Base-by-base conservation (phyloP, 2,888 invertebrate species). In the Cistogaster globosa region DNA sequence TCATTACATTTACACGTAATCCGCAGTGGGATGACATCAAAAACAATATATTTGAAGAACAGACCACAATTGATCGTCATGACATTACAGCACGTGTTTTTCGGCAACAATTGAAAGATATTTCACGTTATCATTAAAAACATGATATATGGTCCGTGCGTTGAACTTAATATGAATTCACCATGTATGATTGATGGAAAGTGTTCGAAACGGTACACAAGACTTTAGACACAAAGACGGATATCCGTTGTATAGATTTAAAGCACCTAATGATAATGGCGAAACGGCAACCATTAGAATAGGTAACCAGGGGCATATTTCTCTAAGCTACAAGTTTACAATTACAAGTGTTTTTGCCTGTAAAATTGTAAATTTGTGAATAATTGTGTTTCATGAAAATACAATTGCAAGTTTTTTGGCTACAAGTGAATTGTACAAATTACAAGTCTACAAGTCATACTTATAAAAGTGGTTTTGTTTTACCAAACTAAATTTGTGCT, bases 1-100 rank as follows among this genome's bases (percentile, higher is more conserved):
- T 87, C 36, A 78, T 84, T 4, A 86, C 84, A 36, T 85, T 76
- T 18, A 75, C 84, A 38, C 80, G 84, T 48, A 84, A 81, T 51
- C 76, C 86, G n/a, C 42, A 71, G 16, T 86, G 86, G 84, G 72
- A n/a, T 36, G 86, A 87, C 60, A 87, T 87, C 26, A 57, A 58
- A 57, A 20, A 80, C 2, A 36, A 48, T 8, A 74, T 87, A 67
- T 65, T 87, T 2, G 38, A 84, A 53, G 87, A 87, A 22, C 88
- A 91, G 87, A 83, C 84, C 80, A 82, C 89, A 7, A 80, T 84
- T 55, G 88, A 92, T 88, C 86, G 92, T 57, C 81, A 81, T 69
- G 83, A 83, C 32, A 77, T 86, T 2, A 86, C 72, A 26, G 26
- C 42, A 42, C 7, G 7, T 42, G 42, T 42, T 6, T 14, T 42